Conservation (phyloP, 2,113 vertebrate genomes). For the Scortum barcoo region DNA sequence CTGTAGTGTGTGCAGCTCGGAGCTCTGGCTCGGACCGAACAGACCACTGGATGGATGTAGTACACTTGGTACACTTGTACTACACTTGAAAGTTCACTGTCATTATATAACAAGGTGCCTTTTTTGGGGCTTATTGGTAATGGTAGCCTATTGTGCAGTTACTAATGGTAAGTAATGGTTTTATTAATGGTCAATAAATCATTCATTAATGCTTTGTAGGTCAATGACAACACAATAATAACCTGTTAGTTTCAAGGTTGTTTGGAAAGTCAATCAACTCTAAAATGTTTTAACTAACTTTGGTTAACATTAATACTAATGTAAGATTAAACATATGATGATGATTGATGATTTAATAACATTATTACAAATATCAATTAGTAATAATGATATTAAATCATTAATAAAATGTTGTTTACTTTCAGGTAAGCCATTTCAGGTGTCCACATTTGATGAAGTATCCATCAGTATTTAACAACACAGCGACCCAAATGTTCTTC, state of each 20-base stretch:
- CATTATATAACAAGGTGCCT: neutral
- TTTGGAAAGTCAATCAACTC: neutral
- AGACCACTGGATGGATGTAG: constrained; percentile 19
- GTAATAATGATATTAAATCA: neutral
- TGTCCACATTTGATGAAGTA: too few species aligned
- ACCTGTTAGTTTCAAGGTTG: neutral
- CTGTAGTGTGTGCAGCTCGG: constrained; percentile 36
- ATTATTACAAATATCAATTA: neutral
- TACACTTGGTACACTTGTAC: neutral
- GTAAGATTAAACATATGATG: neutral
- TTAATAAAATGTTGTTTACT: neutral
- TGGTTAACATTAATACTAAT: neutral
- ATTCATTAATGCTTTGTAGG: neutral
- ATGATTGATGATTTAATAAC: too few species aligned
- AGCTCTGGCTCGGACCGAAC: constrained; percentile 20
- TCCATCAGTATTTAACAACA: neutral
- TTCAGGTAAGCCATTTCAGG: neutral
- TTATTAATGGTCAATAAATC: neutral
- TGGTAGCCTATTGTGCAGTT: neutral
- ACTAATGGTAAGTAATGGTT: neutral
- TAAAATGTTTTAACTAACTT: neutral
- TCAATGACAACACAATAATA: neutral
- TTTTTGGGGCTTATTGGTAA: neutral
- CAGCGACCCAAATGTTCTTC: neutral
- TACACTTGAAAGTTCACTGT: neutral